Conservation (phyloP, 2,113 vertebrate genomes). For the Nothobranchius furzeri region DNA sequence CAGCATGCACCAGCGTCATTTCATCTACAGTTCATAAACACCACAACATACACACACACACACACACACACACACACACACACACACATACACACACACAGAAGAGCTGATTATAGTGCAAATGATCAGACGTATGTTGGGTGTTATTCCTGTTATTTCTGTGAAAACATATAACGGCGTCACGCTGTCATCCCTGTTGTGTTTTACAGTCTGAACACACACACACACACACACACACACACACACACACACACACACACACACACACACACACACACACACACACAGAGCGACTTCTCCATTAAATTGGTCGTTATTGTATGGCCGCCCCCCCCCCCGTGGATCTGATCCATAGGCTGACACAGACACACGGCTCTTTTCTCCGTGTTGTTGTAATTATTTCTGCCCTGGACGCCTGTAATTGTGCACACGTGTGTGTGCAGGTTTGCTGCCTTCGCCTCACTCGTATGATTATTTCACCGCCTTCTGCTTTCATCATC, state of each 20-base stretch:
- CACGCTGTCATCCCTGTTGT: slow-evolving; percentile 54
- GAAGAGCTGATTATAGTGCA: slow-evolving; percentile 46
- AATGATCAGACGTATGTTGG: slow-evolving; percentile 48
- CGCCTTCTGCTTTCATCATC: neutral
- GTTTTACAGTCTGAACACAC: slow-evolving; percentile 25
- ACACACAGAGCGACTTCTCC: slow-evolving; percentile 47
- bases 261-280: slow-evolving; percentile 16
- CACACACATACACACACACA: slow-evolving; percentile 4
- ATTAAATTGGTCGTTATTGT: slow-evolving; percentile 76
- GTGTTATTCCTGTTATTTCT: slow-evolving; percentile 33
- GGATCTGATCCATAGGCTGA: slow-evolving; percentile 60
- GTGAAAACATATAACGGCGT: slow-evolving; percentile 52
- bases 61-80: neutral
- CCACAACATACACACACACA: slow-evolving; percentile 5
- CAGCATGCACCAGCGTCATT: slow-evolving; percentile 17
- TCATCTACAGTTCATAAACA: neutral
- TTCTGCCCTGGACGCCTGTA: slow-evolving; percentile 55
- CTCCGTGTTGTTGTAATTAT: slow-evolving; percentile 46
- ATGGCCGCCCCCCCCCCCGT: slow-evolving; percentile 64
- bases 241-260: slow-evolving; percentile 6
- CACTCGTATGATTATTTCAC: slow-evolving; percentile 36
- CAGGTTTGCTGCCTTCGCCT: slow-evolving; percentile 16
- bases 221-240: slow-evolving; percentile 13
- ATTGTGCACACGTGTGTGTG: slow-evolving; percentile 24
- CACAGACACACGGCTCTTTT: slow-evolving; percentile 45